Conservation (phyloP, 2,888 invertebrate genomes). For the Himalopsyche tibetana region DNA sequence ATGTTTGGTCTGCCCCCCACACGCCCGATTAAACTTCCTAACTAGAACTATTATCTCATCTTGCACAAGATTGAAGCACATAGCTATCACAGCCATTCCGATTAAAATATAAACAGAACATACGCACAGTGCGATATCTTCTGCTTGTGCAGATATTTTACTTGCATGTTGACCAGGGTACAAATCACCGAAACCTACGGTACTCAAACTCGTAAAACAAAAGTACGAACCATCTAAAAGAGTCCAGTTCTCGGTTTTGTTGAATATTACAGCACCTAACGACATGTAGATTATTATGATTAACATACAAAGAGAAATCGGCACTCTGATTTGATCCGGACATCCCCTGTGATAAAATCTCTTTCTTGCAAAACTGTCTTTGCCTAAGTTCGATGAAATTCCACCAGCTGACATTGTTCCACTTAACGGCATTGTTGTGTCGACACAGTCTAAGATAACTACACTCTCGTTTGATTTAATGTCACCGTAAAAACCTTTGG, state of each 20-base stretch:
- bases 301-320: constrained; percentile 89
- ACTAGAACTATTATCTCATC: constrained; percentile 81
- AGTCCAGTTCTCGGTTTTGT: constrained; percentile 93
- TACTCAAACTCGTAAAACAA: constrained; percentile 87
- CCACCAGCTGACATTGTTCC: constrained; percentile 59
- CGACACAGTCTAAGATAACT: constrained; percentile 70
- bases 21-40: constrained; percentile 70
- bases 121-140: constrained; percentile 84
- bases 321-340: constrained; percentile 84
- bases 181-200: constrained; percentile 90
- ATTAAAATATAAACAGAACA: constrained; percentile 89
- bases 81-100: constrained; percentile 90
- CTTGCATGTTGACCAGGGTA: constrained; percentile 80
- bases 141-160: constrained; percentile 73
- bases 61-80: constrained; percentile 91
- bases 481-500: constrained; percentile 67
- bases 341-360: constrained; percentile 74
- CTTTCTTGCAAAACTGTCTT: constrained; percentile 72
- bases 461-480: constrained; percentile 70
- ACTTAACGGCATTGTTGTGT: constrained; percentile 58
- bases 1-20: constrained; percentile 66
- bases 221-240: constrained; percentile 91
- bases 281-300: constrained; percentile 92
- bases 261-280: constrained; percentile 92
- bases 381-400: constrained; percentile 73